Base-by-base conservation (phyloP, 2,888 invertebrate species). In the Pyrocoelia pectoralis region DNA sequence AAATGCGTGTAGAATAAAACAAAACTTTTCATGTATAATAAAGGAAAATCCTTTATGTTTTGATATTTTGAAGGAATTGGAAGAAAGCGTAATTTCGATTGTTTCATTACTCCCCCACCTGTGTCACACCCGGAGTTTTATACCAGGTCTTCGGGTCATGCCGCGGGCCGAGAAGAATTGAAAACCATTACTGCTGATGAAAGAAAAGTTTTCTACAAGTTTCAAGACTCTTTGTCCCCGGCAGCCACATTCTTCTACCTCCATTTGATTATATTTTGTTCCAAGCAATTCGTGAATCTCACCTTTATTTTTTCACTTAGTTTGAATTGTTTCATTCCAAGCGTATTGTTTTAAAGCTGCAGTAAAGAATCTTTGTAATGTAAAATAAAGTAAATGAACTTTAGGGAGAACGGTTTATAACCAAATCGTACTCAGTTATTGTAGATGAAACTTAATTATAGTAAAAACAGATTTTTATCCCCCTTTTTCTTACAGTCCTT, bases 141-240 rank as follows among this genome's bases (percentile, higher is more conserved):
- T 67, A 68, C 67, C 63, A 56, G 62, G 56, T 66, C 62, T 59
- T 56, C 62, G 56, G 58, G 67, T 69, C 65, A 69, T 60, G 70
- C 72, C 70, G 66, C 72, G 70, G 69, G 70, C 72, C 67, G 67
- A 70, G 72, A 78, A 79, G 80, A 81, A 80, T 79, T 79, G 80
- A 80, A 80, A 80, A 80, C 79, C 79, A 81, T 81, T 81, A 81
- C 80, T 72, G 74, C 75, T 80, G 81, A 81, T 81, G 81, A 80
- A 81, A 81, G 80, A 80, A 81, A 81, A 81, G 80, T 80, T 81
- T 80, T 73, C 76, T 74, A 72, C 77, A 77, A 79, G 78, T 79
- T 79, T 75, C 73, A 69, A 77, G 79, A 76, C 74, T 76, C 78
- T 79, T 79, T 79, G 79, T 78, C 77, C 78, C 78, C 77, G 73